Conservation (phyloP, 2,113 vertebrate genomes). For the Engystomops pustulosus region DNA sequence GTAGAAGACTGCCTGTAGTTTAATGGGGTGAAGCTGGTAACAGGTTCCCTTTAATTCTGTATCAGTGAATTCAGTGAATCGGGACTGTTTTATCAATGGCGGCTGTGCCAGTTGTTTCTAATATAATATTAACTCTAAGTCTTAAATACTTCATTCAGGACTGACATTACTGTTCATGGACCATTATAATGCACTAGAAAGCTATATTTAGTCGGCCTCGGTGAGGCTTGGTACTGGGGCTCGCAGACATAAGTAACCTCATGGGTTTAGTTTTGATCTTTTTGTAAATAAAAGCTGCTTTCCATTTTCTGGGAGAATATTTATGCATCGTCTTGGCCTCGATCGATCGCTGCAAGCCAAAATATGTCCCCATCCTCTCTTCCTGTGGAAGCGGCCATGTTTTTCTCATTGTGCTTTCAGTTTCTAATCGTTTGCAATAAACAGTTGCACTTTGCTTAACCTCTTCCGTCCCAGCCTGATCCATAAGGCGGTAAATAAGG, state of each 20-base stretch:
- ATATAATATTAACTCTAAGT: too few species aligned
- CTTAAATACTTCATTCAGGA: not conserved
- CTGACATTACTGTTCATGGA: not conserved
- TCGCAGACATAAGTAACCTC: slow-evolving; percentile 17
- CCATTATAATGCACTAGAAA: not conserved
- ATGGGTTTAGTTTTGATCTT: slow-evolving; percentile 13
- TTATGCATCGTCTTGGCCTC: slow-evolving; percentile 19
- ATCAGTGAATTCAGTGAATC: too few species aligned
- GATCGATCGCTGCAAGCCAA: not conserved
- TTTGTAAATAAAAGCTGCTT: slow-evolving; percentile 45
- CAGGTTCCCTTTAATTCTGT: too few species aligned
- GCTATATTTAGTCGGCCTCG: not conserved
- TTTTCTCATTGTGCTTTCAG: slow-evolving; percentile 32
- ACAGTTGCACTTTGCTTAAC: slow-evolving; percentile 28
- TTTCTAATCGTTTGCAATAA: slow-evolving; percentile 35
- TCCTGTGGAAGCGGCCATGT: slow-evolving; percentile 13
- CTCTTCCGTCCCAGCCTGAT: not conserved
- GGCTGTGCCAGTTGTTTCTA: too few species aligned
- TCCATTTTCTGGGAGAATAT: slow-evolving; percentile 33
- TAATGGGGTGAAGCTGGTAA: too few species aligned
- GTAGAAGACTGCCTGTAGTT: too few species aligned
- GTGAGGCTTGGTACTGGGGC: not conserved
- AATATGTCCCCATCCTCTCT: slow-evolving; percentile 11
- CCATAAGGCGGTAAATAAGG: not conserved
- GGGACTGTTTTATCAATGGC: too few species aligned